Evolutionary conservation across 2,113 vertebrate species (phyloP).

Genomic region (Urocitellus parryii): DNA sequence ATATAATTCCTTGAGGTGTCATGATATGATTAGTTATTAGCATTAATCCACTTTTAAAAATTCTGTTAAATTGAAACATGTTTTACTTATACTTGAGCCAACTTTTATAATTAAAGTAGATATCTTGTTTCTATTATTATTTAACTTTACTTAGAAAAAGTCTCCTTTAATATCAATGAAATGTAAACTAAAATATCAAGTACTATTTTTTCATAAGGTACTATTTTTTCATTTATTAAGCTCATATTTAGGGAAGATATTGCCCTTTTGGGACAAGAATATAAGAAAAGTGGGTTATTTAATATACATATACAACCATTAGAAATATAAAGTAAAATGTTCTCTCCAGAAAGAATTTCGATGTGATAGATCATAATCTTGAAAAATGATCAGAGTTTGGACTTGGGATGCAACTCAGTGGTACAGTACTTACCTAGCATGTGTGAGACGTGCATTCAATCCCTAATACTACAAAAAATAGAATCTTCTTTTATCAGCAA

Average conservation of each 20-base stretch:
- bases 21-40: slow-evolving; percentile 15
- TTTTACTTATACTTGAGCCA: slow-evolving; percentile 46
- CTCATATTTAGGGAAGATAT: not conserved
- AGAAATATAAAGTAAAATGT: not conserved
- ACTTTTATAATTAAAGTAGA: slow-evolving; percentile 50
- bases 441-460: no score
- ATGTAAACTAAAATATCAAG: slow-evolving; percentile 14
- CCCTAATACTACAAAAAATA: no score
- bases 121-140: slow-evolving; percentile 38
- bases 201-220: slow-evolving; percentile 23
- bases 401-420: no score
- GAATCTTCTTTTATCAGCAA: not conserved
- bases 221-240: slow-evolving; percentile 40
- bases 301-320: not conserved
- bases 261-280: not conserved
- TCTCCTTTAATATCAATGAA: not conserved
- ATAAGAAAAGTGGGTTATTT: not conserved
- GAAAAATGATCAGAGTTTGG: not conserved
- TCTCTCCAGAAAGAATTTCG: slow-evolving; percentile 7
- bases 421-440: no score
- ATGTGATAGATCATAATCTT: not conserved
- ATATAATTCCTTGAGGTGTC: slow-evolving; percentile 28
- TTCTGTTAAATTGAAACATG: slow-evolving; percentile 42
- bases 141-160: slow-evolving; percentile 2
- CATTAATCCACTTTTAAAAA: not conserved